Evolutionary conservation across 2,888 invertebrate species (phyloP), one percentile per base, ranked within the genome.

Genomic region (Cylloceria caligata): DNA sequence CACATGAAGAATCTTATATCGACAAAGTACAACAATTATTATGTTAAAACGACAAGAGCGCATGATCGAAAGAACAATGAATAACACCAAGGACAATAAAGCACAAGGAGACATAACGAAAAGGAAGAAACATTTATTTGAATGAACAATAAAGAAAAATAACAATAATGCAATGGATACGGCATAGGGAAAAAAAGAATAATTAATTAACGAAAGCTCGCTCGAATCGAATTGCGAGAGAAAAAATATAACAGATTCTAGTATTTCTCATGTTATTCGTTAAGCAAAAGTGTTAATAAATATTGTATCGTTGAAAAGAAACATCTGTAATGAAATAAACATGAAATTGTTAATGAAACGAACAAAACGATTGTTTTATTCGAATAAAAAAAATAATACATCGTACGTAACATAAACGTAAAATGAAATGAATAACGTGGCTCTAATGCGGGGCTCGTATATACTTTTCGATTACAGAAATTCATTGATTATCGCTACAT

Each of bases 61-160:
- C 4, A 47, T 45, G 65, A 47, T 47, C 16, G 9, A 72, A 19
- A 57, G 42, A 45, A 21, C 21, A 27, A 57, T 16, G 42, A 55
- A 39, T 24, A 3, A 21, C 21, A 19, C 11, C 16, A 24, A n/a
- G 39, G 3, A 71, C 21, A 39, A 60, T 49, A 55, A 81, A 75
- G 42, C 39, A 62, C 16, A n/a, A 16, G 52, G 60, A 71, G 6
- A 45, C 27, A 13, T 67, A 47, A 75, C 36, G 62, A 75, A 79
- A 67, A n/a, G n/a, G n/a, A n/a, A n/a, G n/a, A 65, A 82, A 75
- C 24, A 45, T 82, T 83, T 82, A 84, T 84, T 84, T 36, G 57
- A 74, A 81, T 75, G 36, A 68, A n/a, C n/a, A 64, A 79, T 69
- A 72, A 80, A 74, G 42, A 67, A 36, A 30, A 57, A 49, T 24